Evolutionary conservation across 1,140 invertebrate species (phyloP).

Genomic region (Dufourea novaeangliae): DNA sequence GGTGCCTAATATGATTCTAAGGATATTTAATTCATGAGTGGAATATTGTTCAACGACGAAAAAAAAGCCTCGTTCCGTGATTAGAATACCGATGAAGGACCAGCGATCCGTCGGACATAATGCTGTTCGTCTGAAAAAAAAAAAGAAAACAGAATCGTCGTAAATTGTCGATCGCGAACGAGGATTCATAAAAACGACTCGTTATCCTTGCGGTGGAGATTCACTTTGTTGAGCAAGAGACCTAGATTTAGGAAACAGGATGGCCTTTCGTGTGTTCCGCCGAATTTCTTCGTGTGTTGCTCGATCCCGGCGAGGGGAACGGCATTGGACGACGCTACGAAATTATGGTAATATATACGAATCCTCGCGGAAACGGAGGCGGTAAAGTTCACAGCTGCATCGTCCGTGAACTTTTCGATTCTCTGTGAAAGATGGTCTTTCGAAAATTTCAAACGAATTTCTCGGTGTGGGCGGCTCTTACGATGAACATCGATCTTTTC

Average conservation of each 20-base stretch:
- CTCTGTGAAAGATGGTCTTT: no score
- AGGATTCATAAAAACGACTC: neutral
- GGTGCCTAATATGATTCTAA: neutral
- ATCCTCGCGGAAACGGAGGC: neutral
- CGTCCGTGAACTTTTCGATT: neutral
- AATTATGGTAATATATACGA: constrained; percentile 7
- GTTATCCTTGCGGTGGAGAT: neutral
- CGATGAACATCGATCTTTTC: no score
- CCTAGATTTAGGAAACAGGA: neutral
- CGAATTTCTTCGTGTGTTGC: neutral
- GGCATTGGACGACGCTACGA: neutral
- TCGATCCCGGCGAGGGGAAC: no score
- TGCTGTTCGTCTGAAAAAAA: neutral
- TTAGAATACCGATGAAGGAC: neutral
- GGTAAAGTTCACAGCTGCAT: neutral
- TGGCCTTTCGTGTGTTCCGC: neutral
- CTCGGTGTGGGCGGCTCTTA: no score
- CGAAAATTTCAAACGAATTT: neutral
- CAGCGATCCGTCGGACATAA: no score
- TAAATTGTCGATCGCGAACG: neutral
- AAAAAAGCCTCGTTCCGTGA: neutral
- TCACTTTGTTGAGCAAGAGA: neutral
- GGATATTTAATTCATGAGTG: neutral
- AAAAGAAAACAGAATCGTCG: neutral
- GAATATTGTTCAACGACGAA: neutral